These are phyloP conservation scores for Nasonia vitripennis DNA, from an alignment of 1,140 invertebrate genomes.

Conservation along the genomic window DNA sequence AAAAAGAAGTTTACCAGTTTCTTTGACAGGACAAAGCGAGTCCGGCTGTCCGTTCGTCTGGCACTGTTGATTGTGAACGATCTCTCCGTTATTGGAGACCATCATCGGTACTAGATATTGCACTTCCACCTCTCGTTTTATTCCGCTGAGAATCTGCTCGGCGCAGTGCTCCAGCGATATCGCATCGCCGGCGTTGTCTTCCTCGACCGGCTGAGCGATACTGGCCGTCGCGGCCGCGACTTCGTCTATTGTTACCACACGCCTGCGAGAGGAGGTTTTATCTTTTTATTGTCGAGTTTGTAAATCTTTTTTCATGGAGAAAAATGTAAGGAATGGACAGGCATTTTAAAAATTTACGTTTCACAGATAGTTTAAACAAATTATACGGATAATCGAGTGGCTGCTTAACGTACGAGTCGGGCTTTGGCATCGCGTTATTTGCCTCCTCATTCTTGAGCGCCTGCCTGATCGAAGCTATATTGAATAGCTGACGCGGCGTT, in stretches of 20 bases:
- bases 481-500: slow-evolving; percentile 63
- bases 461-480: slow-evolving; percentile 58
- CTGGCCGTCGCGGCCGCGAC: slow-evolving; percentile 72
- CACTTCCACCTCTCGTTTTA: slow-evolving; percentile 75
- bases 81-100: slow-evolving; percentile 58
- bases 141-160: slow-evolving; percentile 74
- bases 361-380: background rate
- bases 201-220: slow-evolving; percentile 63
- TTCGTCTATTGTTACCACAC: slow-evolving; percentile 65
- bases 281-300: background rate
- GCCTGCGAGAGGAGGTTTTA: slow-evolving; percentile 53
- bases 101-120: slow-evolving; percentile 74
- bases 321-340: too few species aligned
- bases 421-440: background rate
- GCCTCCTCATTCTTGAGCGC: slow-evolving; percentile 56
- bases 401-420: slow-evolving; percentile 32
- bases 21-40: slow-evolving; percentile 63
- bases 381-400: slow-evolving; percentile 5
- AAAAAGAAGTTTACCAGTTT: slow-evolving; percentile 62
- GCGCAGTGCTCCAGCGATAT: slow-evolving; percentile 74
- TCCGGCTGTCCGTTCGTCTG: slow-evolving; percentile 3
- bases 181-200: slow-evolving; percentile 60
- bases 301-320: too few species aligned
- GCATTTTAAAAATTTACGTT: too few species aligned
- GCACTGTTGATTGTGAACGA: slow-evolving; percentile 54